Base-by-base conservation (phyloP, 2,113 vertebrate genomes). In the Triplophysa tibetana region DNA sequence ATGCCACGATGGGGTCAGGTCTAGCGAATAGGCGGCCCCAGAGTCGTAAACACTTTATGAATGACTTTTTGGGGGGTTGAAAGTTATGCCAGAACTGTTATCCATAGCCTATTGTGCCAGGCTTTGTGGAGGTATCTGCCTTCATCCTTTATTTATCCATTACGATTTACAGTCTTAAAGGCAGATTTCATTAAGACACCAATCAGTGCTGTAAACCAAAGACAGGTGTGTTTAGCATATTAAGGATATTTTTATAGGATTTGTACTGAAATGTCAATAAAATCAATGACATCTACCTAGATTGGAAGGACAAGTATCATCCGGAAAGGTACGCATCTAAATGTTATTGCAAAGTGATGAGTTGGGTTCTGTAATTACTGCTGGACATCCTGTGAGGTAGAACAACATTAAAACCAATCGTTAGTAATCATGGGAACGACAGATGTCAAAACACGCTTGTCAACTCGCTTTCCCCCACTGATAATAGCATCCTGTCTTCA, bases 391-490 rank as follows among this genome's bases (percentile, higher is more conserved):
- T 79, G 84, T 61, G 54, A 77, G 84, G 72, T 83, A 65, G 52
- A 86, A 79, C 83, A 82, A 78, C 84, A 85, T 11, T 14, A 75
- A 65, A 75, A 58, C 54, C 43, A 75, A 64, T 56, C 48, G 21
- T 69, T 45, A 14, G 16, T n/a, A 45, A 85, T 84, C 83, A 82
- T 68, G 67, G 48, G 87, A 83, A 85, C 50, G 76, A 87, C 88
- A 89, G 84, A 88, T 90, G 88, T 88, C 83, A 77, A 78, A 84
- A 72, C 83, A 86, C 85, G 85, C 80, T 75, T 81, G 26, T 41
- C 23, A 73, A 77, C 65, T 52, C 50, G 19, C 76, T 75, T 80
- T 80, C 73, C 82, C 66, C 43, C 45, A 75, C 70, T 84, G 80
- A 83, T 83, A 66, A 83, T 82, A 45, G 78, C 75, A 79, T 85